phyloP scores from a whole-genome alignment of 1,140 invertebrate species.

The Habropoda laboriosa region DNA sequence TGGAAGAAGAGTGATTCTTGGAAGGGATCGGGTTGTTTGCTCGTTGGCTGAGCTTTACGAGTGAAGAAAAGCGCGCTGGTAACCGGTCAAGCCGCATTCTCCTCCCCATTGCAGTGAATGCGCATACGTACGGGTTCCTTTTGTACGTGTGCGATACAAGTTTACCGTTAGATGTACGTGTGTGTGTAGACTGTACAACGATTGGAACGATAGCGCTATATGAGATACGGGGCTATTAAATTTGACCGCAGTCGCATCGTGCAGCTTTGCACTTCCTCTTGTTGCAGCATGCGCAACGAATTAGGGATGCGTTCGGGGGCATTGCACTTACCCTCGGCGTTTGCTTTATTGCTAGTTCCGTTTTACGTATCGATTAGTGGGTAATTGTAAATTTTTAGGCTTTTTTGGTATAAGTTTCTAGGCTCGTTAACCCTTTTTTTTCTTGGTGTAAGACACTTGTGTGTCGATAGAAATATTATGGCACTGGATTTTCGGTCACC shows the following conservation, averaged over 20 bases:
- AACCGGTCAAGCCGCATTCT: conserved; percentile 53
- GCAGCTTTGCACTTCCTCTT: conserved; percentile 9
- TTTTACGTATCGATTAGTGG: no score
- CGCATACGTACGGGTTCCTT: conserved; percentile 4
- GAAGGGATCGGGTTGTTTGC: conserved; percentile 28
- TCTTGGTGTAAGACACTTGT: no score
- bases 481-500: no score
- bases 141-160: background rate
- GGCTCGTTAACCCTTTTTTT: no score
- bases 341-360: background rate
- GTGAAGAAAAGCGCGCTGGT: conserved; percentile 28
- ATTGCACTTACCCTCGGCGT: background rate
- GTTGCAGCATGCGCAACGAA: background rate
- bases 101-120: conserved; percentile 27
- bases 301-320: background rate
- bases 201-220: conserved; percentile 40
- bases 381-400: background rate
- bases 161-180: background rate
- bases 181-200: background rate
- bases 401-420: no score
- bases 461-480: no score
- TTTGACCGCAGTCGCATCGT: conserved; percentile 47
- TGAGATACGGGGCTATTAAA: conserved; percentile 49
- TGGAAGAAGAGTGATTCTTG: conserved; percentile 22
- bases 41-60: conserved; percentile 45